Evolutionary conservation across 2,888 invertebrate genomes (phyloP).

Genomic region (Acheta domesticus): DNA sequence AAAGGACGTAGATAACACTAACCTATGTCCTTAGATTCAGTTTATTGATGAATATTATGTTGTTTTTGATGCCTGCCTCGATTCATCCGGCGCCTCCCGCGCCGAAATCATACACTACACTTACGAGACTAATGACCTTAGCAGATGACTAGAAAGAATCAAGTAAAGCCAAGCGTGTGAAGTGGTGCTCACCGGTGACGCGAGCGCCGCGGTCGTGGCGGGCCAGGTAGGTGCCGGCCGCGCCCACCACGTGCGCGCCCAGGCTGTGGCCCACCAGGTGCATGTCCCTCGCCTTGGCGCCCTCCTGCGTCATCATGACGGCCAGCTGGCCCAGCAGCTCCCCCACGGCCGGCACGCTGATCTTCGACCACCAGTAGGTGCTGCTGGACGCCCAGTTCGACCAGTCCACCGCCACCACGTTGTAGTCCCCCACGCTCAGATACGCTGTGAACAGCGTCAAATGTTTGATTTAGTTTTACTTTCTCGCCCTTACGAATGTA

Average conservation of each 20-base stretch:
- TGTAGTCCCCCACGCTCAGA: constrained; percentile 47
- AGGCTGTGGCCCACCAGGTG: constrained; percentile 48
- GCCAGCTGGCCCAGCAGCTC: constrained; percentile 43
- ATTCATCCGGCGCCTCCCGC: no score
- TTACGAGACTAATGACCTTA: no score
- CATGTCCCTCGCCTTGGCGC: constrained; percentile 40
- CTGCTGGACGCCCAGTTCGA: constrained; percentile 40
- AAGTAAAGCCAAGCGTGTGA: no score
- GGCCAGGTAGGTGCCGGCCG: constrained; percentile 42
- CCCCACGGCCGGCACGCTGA: constrained; percentile 41
- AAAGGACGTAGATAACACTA: no score
- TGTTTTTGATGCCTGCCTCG: no score
- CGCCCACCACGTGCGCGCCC: constrained; percentile 47
- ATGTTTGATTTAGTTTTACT: no score
- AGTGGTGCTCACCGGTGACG: constrained; percentile 39
- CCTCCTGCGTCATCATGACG: constrained; percentile 42
- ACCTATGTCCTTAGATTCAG: no score
- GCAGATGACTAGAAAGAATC: no score
- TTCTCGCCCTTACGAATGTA: no score
- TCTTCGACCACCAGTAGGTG: constrained; percentile 40
- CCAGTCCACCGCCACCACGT: constrained; percentile 55
- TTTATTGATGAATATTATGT: no score
- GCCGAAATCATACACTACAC: no score
- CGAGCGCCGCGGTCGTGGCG: constrained; percentile 42
- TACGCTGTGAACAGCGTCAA: constrained; percentile 43